Base-by-base conservation (phyloP, 2,888 invertebrate genomes). In the Bursaphelenchus okinawaensis region DNA sequence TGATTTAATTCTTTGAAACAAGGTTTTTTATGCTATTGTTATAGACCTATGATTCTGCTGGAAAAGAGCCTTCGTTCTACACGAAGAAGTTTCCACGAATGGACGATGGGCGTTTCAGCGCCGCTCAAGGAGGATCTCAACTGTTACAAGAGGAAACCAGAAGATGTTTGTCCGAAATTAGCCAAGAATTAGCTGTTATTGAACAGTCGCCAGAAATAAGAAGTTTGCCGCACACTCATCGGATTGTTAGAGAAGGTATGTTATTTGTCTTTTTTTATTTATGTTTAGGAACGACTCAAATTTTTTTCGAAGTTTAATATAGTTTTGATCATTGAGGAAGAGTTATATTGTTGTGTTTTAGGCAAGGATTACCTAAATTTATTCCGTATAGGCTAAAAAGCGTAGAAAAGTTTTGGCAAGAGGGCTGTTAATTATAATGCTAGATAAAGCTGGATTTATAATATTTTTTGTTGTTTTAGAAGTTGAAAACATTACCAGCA, bases 401-500 rank as follows among this genome's bases (percentile, higher is more conserved):
- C n/a, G n/a, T n/a, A n/a, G n/a, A n/a, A n/a, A n/a, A n/a, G n/a
- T n/a, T n/a, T n/a, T n/a, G n/a, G n/a, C n/a, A n/a, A n/a, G n/a
- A n/a, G n/a, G n/a, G n/a, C n/a, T n/a, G n/a, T n/a, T n/a, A n/a
- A n/a, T n/a, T n/a, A n/a, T n/a, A n/a, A n/a, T n/a, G n/a, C n/a
- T n/a, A n/a, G n/a, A n/a, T n/a, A n/a, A n/a, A n/a, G n/a, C 54
- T 26, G 19, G 26, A n/a, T 12, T 3, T 16, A 26, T 54, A 23
- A n/a, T 3, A 1, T n/a, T 12, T 54, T 54, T 54, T 52, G 4
- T 52, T 9, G 4, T 20, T 56, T 56, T 6, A 59, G 60, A 59
- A 19, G 50, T 59, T 4, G n/a, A 26, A 31, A 68, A 70, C 7
- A 57, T 79, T 23, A 73, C 73, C 61, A 71, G 71, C 59, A 70